Percentiles rank a stretch among this genome's conserved stretches.
Evolutionary conservation across 2,113 vertebrate species (phyloP).

Genomic region (Odontesthes bonariensis): DNA sequence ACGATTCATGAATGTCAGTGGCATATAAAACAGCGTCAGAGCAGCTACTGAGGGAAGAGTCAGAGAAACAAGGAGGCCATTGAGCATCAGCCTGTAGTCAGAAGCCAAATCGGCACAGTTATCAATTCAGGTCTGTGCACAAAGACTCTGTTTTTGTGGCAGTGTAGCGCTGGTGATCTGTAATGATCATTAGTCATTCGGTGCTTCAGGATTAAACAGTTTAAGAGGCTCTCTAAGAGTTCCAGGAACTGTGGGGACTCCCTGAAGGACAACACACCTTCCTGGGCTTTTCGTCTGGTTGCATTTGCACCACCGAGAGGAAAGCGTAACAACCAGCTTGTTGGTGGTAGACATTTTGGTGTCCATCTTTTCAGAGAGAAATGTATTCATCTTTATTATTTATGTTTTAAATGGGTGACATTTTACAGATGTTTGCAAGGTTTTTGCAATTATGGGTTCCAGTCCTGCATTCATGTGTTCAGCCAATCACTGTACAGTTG

Average conservation of each 20-base stretch:
- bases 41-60: constrained; percentile 40
- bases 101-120: constrained; percentile 57
- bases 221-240: not conserved
- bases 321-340: not conserved
- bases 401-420: no score
- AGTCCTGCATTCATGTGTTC: not conserved
- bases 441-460: no score
- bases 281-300: not conserved
- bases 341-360: not conserved
- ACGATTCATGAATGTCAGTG: constrained; percentile 50
- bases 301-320: not conserved
- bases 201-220: not conserved
- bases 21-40: constrained; percentile 53
- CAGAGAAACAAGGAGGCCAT: constrained; percentile 49
- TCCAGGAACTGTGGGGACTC: not conserved
- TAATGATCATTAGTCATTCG: constrained; percentile 44
- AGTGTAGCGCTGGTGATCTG: constrained; percentile 12
- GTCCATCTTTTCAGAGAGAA: not conserved
- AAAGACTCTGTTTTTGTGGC: constrained; percentile 59
- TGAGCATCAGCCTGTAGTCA: constrained; percentile 52
- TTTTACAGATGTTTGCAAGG: no score
- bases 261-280: not conserved
- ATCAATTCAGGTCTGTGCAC: constrained; percentile 63
- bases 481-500: not conserved
- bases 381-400: no score